These are phyloP conservation scores for Formica selysi DNA, from an alignment of 1,140 invertebrate genomes.

Conservation along the genomic window DNA sequence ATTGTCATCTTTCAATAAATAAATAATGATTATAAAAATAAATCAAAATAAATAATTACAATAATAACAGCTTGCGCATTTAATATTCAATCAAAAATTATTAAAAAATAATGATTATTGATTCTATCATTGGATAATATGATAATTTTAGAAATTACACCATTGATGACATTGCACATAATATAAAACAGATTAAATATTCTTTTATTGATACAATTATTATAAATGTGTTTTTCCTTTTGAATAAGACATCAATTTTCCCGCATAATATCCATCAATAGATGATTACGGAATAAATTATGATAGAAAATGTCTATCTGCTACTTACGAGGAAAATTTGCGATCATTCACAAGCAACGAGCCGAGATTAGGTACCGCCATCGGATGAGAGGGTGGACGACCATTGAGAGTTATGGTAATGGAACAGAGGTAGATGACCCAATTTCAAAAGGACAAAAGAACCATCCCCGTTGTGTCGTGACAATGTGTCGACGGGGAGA, in stretches of 20 bases:
- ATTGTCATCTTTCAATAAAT: background rate
- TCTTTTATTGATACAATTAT: background rate
- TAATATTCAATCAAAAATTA: background rate
- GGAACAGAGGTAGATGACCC: slow-evolving; percentile 52
- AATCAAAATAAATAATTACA: background rate
- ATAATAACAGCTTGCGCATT: background rate
- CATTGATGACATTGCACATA: background rate
- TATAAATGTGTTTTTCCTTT: background rate
- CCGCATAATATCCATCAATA: background rate
- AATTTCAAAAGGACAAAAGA: slow-evolving; percentile 61
- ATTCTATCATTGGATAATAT: background rate
- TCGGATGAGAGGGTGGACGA: slow-evolving; percentile 35
- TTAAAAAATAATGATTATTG: slow-evolving; percentile 15
- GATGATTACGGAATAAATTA: slow-evolving; percentile 8
- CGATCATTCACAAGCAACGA: slow-evolving; percentile 30
- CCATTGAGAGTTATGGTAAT: slow-evolving; percentile 63
- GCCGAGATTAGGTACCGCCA: slow-evolving; percentile 47
- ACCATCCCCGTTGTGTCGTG: slow-evolving; percentile 13
- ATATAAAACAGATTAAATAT: background rate
- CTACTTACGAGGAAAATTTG: slow-evolving; percentile 38
- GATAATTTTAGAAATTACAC: background rate
- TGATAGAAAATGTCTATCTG: slow-evolving; percentile 1
- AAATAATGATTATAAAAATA: background rate
- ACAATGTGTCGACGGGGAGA: slow-evolving; percentile 21
- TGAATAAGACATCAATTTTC: background rate